Evolutionary conservation across 2,888 invertebrate genomes (phyloP).

Genomic region (Microplitis manilae): DNA sequence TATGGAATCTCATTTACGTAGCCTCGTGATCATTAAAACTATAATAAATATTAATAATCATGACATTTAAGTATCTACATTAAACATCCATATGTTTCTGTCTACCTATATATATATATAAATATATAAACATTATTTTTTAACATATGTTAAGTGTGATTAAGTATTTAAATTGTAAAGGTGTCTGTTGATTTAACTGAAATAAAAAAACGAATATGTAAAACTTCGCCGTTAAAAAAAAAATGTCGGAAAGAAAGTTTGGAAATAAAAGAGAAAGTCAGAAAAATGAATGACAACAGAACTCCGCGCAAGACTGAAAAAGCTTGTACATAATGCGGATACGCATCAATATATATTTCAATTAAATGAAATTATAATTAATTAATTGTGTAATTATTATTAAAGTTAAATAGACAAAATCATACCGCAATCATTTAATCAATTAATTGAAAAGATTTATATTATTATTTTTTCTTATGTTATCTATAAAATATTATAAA

Average conservation of each 20-base stretch:
- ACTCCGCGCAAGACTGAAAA: constrained; percentile 57
- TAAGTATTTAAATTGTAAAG: no score
- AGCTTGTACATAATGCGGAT: constrained; percentile 51
- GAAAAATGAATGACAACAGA: constrained; percentile 14
- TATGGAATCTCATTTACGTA: constrained; percentile 34
- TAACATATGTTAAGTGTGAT: no score
- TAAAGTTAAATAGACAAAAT: not conserved
- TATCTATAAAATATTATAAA: not conserved
- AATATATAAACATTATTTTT: not conserved
- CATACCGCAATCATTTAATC: not conserved
- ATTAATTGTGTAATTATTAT: not conserved
- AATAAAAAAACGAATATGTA: no score
- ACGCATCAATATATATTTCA: constrained; percentile 47
- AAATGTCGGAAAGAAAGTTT: constrained; percentile 18
- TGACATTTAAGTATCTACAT: not conserved
- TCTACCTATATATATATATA: not conserved
- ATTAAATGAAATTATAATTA: constrained; percentile 22
- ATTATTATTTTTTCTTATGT: not conserved
- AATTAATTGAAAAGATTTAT: not conserved
- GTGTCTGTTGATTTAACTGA: no score
- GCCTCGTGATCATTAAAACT: constrained; percentile 36
- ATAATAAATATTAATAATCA: constrained; percentile 15
- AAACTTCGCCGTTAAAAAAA: not conserved
- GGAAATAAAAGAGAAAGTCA: not conserved
- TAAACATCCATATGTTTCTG: not conserved